phyloP scores from a whole-genome alignment of 1,140 invertebrate genomes.

The Psix sp. region DNA sequence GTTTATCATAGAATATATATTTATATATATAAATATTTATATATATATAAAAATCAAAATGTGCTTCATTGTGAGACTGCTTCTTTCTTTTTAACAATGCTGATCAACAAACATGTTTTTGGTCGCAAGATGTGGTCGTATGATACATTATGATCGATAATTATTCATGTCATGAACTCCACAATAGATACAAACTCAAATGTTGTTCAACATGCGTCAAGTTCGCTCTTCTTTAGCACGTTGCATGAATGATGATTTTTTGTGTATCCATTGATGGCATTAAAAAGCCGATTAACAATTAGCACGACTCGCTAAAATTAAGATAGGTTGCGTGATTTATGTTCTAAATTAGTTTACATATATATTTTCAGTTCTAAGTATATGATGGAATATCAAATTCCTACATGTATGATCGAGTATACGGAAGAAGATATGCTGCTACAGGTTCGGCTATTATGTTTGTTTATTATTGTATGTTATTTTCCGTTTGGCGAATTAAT shows the following conservation, averaged over 20 bases:
- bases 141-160: conserved; percentile 41
- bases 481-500: not conserved
- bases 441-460: conserved; percentile 2
- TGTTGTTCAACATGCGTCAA: not conserved
- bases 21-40: conserved; percentile 24
- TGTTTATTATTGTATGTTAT: conserved; percentile 5
- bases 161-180: conserved; percentile 3
- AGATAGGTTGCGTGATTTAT: conserved; percentile 18
- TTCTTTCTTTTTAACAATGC: conserved; percentile 25
- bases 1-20: conserved; percentile 50
- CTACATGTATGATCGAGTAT: conserved; percentile 40
- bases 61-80: conserved; percentile 15
- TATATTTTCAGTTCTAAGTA: conserved; percentile 24
- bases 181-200: conserved; percentile 20
- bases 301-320: conserved; percentile 17
- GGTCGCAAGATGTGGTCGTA: conserved; percentile 34
- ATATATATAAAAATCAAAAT: conserved; percentile 35
- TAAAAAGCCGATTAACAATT: conserved; percentile 9
- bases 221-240: not conserved
- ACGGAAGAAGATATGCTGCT: conserved; percentile 37
- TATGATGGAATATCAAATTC: conserved; percentile 34
- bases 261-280: conserved; percentile 4
- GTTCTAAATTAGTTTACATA: conserved; percentile 25
- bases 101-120: conserved; percentile 25
- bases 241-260: conserved; percentile 1